Conservation (phyloP, 1,140 invertebrate genomes). For the Drosophila equinoxialis region DNA sequence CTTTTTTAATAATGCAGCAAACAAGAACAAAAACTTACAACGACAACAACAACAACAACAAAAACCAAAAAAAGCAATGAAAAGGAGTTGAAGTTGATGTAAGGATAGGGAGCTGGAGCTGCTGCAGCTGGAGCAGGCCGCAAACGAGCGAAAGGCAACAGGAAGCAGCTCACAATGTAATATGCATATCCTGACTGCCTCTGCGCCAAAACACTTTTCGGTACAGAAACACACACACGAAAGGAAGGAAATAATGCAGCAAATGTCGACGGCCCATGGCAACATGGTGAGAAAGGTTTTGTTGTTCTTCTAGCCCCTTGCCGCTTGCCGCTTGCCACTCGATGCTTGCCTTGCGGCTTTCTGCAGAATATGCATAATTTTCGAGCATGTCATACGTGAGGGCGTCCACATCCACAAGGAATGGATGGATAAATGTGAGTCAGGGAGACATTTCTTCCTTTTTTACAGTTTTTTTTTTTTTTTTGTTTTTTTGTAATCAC, state of each 20-base stretch:
- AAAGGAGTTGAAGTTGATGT: conserved; percentile 2
- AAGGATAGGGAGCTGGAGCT: background rate
- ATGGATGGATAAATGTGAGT: too few relatives aligned
- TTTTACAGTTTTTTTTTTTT: background rate
- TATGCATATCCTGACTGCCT: conserved; percentile 69
- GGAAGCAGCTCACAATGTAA: conserved; percentile 65
- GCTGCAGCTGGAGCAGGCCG: background rate
- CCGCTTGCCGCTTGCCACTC: conserved; percentile 28
- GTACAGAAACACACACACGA: conserved; percentile 14
- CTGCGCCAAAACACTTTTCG: conserved; percentile 62
- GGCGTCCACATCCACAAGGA: conserved; percentile 13
- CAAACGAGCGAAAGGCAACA: conserved; percentile 24
- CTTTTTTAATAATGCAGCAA: conserved; percentile 78
- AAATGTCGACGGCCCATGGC: conserved; percentile 56
- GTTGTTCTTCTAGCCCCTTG: conserved; percentile 39
- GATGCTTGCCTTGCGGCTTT: conserved; percentile 35
- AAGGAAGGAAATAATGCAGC: conserved; percentile 77
- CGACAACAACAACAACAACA: conserved; percentile 12
- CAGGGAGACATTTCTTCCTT: conserved; percentile 11
- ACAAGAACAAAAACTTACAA: conserved; percentile 30
- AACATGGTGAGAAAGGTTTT: conserved; percentile 36
- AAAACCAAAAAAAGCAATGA: background rate
- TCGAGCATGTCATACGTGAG: conserved; percentile 72
- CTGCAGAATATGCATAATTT: conserved; percentile 79
- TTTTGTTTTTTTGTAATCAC: conserved; percentile 69